Base-by-base conservation (phyloP, 2,888 invertebrate genomes). In the Thymelicus lineola region DNA sequence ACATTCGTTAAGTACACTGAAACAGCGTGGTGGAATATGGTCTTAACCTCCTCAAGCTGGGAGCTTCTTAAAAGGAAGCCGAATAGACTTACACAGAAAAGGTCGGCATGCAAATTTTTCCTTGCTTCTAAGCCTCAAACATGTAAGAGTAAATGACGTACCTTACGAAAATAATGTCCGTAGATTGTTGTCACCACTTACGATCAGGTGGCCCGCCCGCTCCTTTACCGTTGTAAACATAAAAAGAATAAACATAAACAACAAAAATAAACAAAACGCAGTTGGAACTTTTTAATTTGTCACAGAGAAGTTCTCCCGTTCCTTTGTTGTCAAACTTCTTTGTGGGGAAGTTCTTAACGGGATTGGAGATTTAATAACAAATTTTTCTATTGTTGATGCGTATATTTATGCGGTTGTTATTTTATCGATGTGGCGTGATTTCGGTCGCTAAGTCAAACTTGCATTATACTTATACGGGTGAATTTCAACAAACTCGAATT, bases 251-350 rank as follows among this genome's bases (percentile, higher is more conserved):
- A 57, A 57, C 57, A 57, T n/a, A 36, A 57, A 57, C 36, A 57
- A 20, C 15, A 15, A 15, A 10, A 20, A n/a, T 57, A 57, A 57
- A 57, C 57, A 57, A 57, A 36, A n/a, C 36, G n/a, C n/a, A 14
- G 57, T 57, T 35, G n/a, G 36, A 57, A 57, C n/a, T 36, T 57
- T 57, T 57, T 53, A 57, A 57, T 57, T 57, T 57, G 36, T 57
- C 28, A 57, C 36, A 57, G 35, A 36, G 57, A 35, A 53, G 53
- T 53, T 53, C 12, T 7, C 6, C 14, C 36, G 57, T 36, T 57
- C 36, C 57, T 57, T 57, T 57, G 57, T 57, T 57, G 57, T 36
- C 48, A n/a, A 20, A 53, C 4, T 20, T 53, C 53, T 53, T 53
- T 57, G 57, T 36, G 2, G 57, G 35, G n/a, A 55, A 55, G 28